Percentiles rank a stretch among this genome's conserved stretches.
phyloP scores from a whole-genome alignment of 2,888 invertebrate genomes.

The Idaea biselata region DNA sequence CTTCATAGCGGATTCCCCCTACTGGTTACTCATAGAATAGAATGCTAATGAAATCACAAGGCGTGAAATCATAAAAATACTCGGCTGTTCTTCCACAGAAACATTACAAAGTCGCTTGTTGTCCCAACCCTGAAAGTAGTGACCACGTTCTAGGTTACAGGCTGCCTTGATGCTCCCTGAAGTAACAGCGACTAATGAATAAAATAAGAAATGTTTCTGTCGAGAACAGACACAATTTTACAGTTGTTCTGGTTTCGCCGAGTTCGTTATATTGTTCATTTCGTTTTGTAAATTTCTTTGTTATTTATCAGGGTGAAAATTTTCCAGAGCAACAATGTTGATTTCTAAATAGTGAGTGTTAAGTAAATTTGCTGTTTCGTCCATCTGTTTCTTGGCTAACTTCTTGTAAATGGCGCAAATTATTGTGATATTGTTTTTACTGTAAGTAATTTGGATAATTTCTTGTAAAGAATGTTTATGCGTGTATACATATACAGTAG shows the following conservation, averaged over 20 bases:
- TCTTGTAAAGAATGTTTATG: too few species aligned
- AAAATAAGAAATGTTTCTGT: slow-evolving; percentile 29
- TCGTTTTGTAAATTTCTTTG: neutral
- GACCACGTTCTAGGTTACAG: slow-evolving; percentile 23
- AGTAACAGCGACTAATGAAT: slow-evolving; percentile 29
- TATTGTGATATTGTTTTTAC: too few species aligned
- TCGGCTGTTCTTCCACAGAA: slow-evolving; percentile 15
- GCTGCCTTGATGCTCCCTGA: slow-evolving; percentile 20
- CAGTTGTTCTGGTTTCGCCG: neutral
- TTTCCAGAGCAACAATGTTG: neutral
- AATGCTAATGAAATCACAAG: too few species aligned
- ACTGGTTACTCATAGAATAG: too few species aligned
- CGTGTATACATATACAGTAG: too few species aligned
- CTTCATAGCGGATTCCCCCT: too few species aligned
- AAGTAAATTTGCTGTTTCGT: too few species aligned
- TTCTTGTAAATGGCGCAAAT: too few species aligned
- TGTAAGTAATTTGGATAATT: too few species aligned
- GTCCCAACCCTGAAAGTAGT: neutral
- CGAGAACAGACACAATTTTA: slow-evolving; percentile 7
- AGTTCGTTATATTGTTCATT: neutral
- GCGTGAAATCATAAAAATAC: too few species aligned
- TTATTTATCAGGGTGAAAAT: neutral
- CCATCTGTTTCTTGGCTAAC: too few species aligned
- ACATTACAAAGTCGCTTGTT: neutral
- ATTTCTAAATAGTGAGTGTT: neutral